phyloP scores from a whole-genome alignment of 2,888 invertebrate species.

The Smittia sp. region DNA sequence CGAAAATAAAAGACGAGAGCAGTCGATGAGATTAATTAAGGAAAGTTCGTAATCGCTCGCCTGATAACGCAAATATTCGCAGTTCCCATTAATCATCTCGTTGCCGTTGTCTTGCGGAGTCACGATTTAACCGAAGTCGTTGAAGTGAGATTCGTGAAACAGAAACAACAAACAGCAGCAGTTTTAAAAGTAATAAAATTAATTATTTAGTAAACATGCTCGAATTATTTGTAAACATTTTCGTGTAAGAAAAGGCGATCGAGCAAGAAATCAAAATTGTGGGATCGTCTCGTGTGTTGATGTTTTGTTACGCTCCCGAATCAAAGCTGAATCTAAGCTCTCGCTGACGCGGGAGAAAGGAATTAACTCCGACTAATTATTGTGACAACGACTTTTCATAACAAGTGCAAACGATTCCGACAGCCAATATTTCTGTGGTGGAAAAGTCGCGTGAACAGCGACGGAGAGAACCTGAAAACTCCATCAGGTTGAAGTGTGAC shows the following conservation, averaged over 20 bases:
- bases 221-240: conserved; percentile 43
- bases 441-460: background rate
- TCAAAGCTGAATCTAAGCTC: background rate
- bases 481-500: conserved; percentile 33
- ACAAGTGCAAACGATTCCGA: conserved; percentile 4
- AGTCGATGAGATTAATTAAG: background rate
- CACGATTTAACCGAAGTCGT: background rate
- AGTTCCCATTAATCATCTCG: background rate
- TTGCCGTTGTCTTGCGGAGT: background rate
- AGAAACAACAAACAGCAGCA: conserved; percentile 2
- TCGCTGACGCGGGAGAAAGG: background rate
- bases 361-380: conserved; percentile 36
- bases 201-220: conserved; percentile 43
- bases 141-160: background rate
- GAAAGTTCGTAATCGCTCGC: background rate
- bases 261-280: conserved; percentile 17
- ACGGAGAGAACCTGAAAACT: background rate
- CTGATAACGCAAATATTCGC: background rate
- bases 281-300: background rate
- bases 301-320: conserved; percentile 7
- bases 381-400: conserved; percentile 37
- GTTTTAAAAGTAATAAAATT: conserved; percentile 41
- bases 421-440: background rate
- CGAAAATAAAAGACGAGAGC: background rate
- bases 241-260: conserved; percentile 25